These are phyloP conservation scores for Drosophila kambysellisi DNA, from an alignment of 2,888 invertebrate genomes.

Conservation along the genomic window DNA sequence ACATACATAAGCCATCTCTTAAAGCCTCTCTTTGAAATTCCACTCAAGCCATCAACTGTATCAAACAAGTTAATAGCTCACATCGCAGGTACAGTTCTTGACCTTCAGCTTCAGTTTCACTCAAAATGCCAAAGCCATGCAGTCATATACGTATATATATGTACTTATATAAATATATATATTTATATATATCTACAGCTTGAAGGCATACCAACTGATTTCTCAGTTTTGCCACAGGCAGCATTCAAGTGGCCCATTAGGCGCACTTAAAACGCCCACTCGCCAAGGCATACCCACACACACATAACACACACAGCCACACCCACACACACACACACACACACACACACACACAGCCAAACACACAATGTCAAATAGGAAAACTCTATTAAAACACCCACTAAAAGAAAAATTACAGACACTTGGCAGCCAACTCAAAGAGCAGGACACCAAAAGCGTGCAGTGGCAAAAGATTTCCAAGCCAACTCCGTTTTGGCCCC, in stretches of 20 bases:
- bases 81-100: conserved; percentile 38
- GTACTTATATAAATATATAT: not conserved
- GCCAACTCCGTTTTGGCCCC: conserved; percentile 29
- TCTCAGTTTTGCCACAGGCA: conserved; percentile 54
- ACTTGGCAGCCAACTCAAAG: conserved; percentile 71
- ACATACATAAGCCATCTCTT: not conserved
- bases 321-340: conserved; percentile 11
- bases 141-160: not conserved
- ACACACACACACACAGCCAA: conserved; percentile 21
- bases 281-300: conserved; percentile 13
- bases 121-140: conserved; percentile 29
- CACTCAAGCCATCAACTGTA: conserved; percentile 5
- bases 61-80: conserved; percentile 11
- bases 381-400: conserved; percentile 73
- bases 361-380: conserved; percentile 41
- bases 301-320: conserved; percentile 11
- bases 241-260: conserved; percentile 67
- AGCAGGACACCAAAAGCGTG: conserved; percentile 48
- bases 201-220: conserved; percentile 42
- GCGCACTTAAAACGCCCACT: conserved; percentile 71
- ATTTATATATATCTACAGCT: conserved; percentile 3
- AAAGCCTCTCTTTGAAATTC: not conserved
- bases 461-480: conserved; percentile 39
- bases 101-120: conserved; percentile 54
- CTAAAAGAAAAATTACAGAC: conserved; percentile 72